Base-by-base conservation (phyloP, 1,140 invertebrate species). In the Pogonomyrmex barbatus region DNA sequence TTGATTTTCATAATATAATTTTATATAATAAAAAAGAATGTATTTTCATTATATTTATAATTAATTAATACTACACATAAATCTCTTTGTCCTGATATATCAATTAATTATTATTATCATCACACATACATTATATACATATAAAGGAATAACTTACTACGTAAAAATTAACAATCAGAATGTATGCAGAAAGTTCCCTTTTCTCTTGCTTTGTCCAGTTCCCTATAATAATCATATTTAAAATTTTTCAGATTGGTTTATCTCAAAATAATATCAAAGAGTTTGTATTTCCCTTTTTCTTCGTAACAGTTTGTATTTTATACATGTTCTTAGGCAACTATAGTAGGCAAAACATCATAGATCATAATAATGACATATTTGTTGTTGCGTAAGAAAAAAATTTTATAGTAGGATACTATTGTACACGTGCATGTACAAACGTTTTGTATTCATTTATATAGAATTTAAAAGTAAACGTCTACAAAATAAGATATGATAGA, bases 291-390 rank as follows among this genome's bases (percentile, higher is more conserved):
- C 73, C 39, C 8, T 33, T 9, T 33, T 2, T 58, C 10, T 4
- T 30, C 24, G 39, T 6, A 33, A 5, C 4, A 30, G 1, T 1
- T 1, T 33, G 4, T 17, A 10, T 17, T 60, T 9, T 76, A 60
- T 76, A 76, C 24, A 60, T 60, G 73, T 76, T 76, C 14, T 14
- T 60, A 45, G 42, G 56, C 14, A 76, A 76, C 8, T 60, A 76
- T 50, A 1, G 8, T 0, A 39, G 39, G 0, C 73, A 76, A 42
- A 2, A 60, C 12, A 0, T 77, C 33, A 77, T 6, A 0, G 30
- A 77, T 52, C 42, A 77, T 3, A 60, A 45, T 36, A 33, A 45
- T 17, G 6, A 62, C 14, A 6, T 76, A 30, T 60, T 36, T 8
- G 8, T 33, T 45, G 2, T 56, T 1, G 73, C 14, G 73, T 76